These are phyloP conservation scores for Siphonodentalium dalli DNA, from an alignment of 2,888 invertebrate species.

Conservation along the genomic window DNA sequence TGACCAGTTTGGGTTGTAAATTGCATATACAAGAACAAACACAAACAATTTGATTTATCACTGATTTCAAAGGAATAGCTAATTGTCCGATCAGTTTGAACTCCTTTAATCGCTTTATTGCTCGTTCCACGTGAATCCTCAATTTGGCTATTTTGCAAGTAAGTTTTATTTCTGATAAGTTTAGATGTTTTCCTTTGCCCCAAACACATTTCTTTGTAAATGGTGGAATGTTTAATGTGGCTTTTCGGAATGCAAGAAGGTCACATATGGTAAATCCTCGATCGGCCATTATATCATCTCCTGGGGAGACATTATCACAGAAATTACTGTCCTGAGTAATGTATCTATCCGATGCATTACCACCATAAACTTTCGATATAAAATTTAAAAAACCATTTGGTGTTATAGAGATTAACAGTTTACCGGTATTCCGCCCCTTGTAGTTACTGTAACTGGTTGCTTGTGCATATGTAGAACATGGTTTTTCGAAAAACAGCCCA, in stretches of 20 bases:
- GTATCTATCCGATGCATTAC: conserved; percentile 10
- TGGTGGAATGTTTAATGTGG: conserved; percentile 10
- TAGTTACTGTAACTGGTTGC: no score
- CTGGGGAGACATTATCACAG: conserved; percentile 2
- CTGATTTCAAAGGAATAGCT: conserved; percentile 4
- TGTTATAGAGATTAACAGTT: no score
- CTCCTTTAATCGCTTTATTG: conserved; percentile 4
- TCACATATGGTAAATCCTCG: conserved; percentile 9
- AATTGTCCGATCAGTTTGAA: not conserved
- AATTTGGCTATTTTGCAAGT: conserved; percentile 11
- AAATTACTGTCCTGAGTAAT: conserved; percentile 5
- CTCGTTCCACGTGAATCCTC: conserved; percentile 11
- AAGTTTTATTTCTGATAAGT: conserved; percentile 16
- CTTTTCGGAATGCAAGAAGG: not conserved
- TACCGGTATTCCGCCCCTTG: no score
- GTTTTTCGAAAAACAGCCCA: no score
- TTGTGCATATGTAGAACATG: no score
- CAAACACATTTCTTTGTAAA: conserved; percentile 11
- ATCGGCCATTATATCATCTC: conserved; percentile 10
- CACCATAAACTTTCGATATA: no score
- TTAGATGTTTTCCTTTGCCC: conserved; percentile 9
- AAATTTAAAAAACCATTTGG: no score
- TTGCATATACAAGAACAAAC: conserved; percentile 7
- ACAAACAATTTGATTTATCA: conserved; percentile 4
- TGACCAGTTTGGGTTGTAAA: conserved; percentile 7